phyloP scores from a whole-genome alignment of 2,888 invertebrate genomes.

The Creontiades dilutus region DNA sequence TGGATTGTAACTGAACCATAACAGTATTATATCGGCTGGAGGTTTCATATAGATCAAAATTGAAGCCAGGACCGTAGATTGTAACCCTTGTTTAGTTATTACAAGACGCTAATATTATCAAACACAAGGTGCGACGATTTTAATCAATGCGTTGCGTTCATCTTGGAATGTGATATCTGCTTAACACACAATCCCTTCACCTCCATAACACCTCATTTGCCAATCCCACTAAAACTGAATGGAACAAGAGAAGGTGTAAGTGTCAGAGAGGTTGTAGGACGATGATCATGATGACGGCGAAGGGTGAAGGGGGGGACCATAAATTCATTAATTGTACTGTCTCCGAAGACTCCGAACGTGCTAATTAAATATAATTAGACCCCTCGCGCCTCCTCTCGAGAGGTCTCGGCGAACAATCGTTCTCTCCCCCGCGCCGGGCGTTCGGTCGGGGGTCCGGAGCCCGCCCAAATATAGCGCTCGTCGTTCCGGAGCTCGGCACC shows the following conservation, averaged over 20 bases:
- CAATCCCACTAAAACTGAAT: not conserved
- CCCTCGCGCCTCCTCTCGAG: slow-evolving; percentile 28
- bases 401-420: not conserved
- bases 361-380: slow-evolving; percentile 49
- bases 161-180: not conserved
- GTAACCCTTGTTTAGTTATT: no score
- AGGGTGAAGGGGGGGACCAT: not conserved
- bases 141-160: no score
- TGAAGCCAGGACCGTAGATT: no score
- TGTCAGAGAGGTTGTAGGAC: not conserved
- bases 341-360: not conserved
- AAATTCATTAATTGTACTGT: slow-evolving; percentile 33
- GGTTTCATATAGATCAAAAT: no score
- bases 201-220: slow-evolving; percentile 1
- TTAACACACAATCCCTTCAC: slow-evolving; percentile 36
- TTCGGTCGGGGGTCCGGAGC: not conserved
- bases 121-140: no score
- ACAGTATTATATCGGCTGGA: no score
- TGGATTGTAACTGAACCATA: no score
- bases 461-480: slow-evolving; percentile 35
- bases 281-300: not conserved
- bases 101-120: no score
- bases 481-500: not conserved
- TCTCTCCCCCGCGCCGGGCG: not conserved
- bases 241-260: no score